These are phyloP conservation scores for Xestia rhomboidea DNA, from an alignment of 2,888 invertebrate genomes.

Conservation along the genomic window DNA sequence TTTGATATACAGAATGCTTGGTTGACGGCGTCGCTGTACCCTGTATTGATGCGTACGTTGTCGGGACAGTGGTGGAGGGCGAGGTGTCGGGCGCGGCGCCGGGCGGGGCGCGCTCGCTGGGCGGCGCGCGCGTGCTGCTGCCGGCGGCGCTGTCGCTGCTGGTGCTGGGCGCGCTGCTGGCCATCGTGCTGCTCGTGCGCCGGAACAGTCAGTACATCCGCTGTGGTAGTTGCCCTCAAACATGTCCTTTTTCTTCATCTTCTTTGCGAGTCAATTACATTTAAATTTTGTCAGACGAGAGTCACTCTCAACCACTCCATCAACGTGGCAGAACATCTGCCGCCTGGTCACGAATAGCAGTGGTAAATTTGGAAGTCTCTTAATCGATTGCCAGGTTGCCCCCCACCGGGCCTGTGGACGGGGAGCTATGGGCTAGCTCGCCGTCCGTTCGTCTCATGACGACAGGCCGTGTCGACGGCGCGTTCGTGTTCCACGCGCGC, in stretches of 20 bases:
- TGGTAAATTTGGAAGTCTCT: not conserved
- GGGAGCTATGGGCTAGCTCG: too few relatives aligned
- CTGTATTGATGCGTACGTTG: not conserved
- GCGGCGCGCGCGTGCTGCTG: constrained; percentile 92
- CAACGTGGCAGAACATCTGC: not conserved
- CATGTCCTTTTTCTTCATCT: not conserved
- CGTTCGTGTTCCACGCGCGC: too few relatives aligned
- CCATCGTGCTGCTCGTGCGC: constrained; percentile 93
- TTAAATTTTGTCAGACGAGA: too few relatives aligned
- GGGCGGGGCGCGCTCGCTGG: constrained; percentile 92
- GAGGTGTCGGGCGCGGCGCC: constrained; percentile 92
- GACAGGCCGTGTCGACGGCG: too few relatives aligned
- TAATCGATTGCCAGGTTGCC: not conserved
- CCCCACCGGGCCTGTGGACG: too few relatives aligned
- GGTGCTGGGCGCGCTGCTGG: constrained; percentile 92
- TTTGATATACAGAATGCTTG: too few relatives aligned
- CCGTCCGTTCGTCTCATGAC: too few relatives aligned
- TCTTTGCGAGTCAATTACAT: not conserved
- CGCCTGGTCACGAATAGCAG: not conserved
- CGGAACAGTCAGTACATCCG: constrained; percentile 91
- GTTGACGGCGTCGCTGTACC: not conserved
- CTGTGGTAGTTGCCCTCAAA: constrained; percentile 37
- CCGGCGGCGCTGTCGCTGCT: constrained; percentile 93
- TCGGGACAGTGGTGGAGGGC: constrained; percentile 81
- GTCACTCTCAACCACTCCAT: too few relatives aligned